Evolutionary conservation across 2,113 vertebrate genomes (phyloP).

Genomic region (Gasterosteus nipponicus): DNA sequence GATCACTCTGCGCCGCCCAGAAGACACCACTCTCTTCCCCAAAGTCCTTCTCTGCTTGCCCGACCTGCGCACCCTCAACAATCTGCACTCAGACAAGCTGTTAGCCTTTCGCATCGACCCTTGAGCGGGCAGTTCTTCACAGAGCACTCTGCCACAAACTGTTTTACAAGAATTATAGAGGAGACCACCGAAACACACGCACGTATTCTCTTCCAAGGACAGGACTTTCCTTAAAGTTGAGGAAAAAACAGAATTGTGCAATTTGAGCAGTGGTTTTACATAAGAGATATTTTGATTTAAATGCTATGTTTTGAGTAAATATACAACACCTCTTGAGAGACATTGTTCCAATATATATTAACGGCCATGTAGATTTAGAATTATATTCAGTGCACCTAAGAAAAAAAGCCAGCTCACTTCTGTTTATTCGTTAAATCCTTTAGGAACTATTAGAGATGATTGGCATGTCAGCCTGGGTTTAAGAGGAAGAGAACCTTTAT

Average conservation of each 20-base stretch:
- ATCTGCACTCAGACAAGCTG: constrained; percentile 84
- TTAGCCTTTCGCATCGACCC: constrained; percentile 84
- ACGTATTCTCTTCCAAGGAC: constrained; percentile 48
- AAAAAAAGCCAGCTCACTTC: constrained; percentile 49
- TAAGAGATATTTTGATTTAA: constrained; percentile 29
- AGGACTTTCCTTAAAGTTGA: constrained; percentile 40
- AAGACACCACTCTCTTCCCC: constrained; percentile 77
- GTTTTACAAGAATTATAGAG: constrained; percentile 29
- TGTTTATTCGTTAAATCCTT: constrained; percentile 53
- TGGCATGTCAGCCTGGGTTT: constrained; percentile 45
- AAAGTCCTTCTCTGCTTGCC: constrained; percentile 83
- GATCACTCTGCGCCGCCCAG: constrained; percentile 77
- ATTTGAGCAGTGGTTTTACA: constrained; percentile 41
- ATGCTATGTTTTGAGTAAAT: constrained; percentile 41
- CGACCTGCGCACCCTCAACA: constrained; percentile 85
- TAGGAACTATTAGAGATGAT: constrained; percentile 70
- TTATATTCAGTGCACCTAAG: constrained; percentile 55
- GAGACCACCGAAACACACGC: background rate
- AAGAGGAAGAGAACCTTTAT: constrained; percentile 73
- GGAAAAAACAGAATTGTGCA: constrained; percentile 46
- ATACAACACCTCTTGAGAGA: constrained; percentile 41
- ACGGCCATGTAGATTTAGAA: constrained; percentile 49
- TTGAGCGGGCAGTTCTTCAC: constrained; percentile 43
- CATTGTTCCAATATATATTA: constrained; percentile 23
- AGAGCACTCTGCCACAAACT: constrained; percentile 20